Evolutionary conservation across 1,140 invertebrate species (phyloP), one percentile per base, ranked within the genome.

Genomic region (Xylocopa sonorina): DNA sequence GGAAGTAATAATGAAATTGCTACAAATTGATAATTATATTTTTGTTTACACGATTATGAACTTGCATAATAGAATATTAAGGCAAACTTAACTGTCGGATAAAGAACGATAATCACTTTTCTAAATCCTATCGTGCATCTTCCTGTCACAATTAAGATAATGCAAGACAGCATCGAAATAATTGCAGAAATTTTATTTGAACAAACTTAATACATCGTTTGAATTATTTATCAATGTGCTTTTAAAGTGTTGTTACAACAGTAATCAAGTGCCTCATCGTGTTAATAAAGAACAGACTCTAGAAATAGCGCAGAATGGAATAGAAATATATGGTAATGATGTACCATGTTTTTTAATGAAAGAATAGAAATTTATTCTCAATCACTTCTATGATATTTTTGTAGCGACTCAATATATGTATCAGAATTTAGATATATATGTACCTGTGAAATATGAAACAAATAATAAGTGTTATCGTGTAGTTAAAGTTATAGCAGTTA

Each of bases 261-360:
- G 1, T 68, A 63, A 82, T 74, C 67, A 82, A 82, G 80, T 82
- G 80, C 80, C 80, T 82, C 43, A 32, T 48, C 12, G 38, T n/a
- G 27, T 55, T 43, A 46, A 38, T 21, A n/a, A 38, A 2, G 27
- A 34, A n/a, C n/a, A 12, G 24, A 6, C 6, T 21, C 34, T 41
- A 34, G 21, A 58, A 27, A 51, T 7, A 41, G 50, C 32, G 21
- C 2, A 32, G 63, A 63, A 50, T 58, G 41, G 48, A 58, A 32
- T 50, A 34, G 5, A 32, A 38, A 67, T 1, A 1, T 58, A 16
- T 2, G n/a, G 24, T 29, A 64, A 29, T 18, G 53, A 29, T 51
- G 51, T 34, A 48, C 10, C 3, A 21, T 46, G 5, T 32, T 21
- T 21, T 18, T 27, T 77, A n/a, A 60, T 16, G n/a, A n/a, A 60